Base-by-base conservation (phyloP, 2,113 vertebrate species). In the Turdus rufiventris region DNA sequence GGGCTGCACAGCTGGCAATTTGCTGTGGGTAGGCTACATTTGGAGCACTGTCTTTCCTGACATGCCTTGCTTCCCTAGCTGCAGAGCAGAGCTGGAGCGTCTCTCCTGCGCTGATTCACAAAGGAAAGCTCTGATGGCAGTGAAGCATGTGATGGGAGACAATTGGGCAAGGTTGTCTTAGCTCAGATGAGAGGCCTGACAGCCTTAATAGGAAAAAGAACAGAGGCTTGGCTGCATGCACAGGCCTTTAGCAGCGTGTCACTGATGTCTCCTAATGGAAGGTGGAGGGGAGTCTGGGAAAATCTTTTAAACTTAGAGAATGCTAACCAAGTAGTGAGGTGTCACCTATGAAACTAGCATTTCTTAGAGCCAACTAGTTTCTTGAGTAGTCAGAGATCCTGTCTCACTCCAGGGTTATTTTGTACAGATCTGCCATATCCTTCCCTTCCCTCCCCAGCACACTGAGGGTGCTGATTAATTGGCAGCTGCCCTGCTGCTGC, bases 401-500 rank as follows among this genome's bases (percentile, higher is more conserved):
- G 0, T 21, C 15, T 60, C 34, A 17, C 29, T 34, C 38, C 33
- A 42, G 50, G 3, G 9, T 70, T 66, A 14, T 47, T 95, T 84
- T 78, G 10, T 33, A 14, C 14, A 28, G 38, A 21, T 12, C 7
- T 20, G n/a, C 33, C 25, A 2, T 16, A 38, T 21, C 17, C 13
- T 50, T 33, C 38, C 8, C 18, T 85, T 42, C 54, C 47, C 47
- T 72, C n/a, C 10, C 15, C 42, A 83, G 58, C 56, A 18, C 34
- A 1, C 42, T 16, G 29, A 65, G 12, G 7, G 24, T 70, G 51
- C 14, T 6, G 1, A 11, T 74, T 90, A 74, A 90, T 51, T 83
- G 92, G 75, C 71, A 91, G 60, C 85, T 88, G 60, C 88, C 34
- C 76, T 62, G 42, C 85, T 83, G 36, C 20, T 73, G 63, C 60